A percentile compares a stretch with the other conserved stretches of the same genome.
These are phyloP conservation scores for Amia ocellicauda DNA, from an alignment of 2,113 vertebrate species.

Conservation along the genomic window DNA sequence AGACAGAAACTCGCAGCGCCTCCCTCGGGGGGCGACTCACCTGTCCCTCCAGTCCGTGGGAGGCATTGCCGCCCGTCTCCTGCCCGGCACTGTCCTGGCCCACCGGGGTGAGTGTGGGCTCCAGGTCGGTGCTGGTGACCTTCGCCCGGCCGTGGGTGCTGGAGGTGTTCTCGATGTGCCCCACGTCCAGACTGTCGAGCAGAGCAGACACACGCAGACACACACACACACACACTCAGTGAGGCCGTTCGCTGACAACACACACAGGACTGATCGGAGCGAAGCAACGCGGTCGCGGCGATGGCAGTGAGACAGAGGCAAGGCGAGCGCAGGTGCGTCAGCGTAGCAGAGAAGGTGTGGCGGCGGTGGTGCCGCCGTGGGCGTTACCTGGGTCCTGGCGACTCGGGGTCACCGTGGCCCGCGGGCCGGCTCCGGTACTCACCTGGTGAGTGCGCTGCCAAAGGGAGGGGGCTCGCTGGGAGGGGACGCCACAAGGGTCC, in stretches of 20 bases:
- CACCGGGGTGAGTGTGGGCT: constrained; percentile 17
- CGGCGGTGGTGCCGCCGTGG: constrained; percentile 37
- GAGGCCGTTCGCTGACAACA: not conserved
- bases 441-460: constrained; percentile 77
- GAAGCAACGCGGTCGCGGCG: constrained; percentile 19
- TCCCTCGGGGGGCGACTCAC: too few relatives aligned
- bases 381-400: constrained; percentile 48
- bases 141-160: constrained; percentile 33
- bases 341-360: constrained; percentile 52
- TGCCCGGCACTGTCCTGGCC: constrained; percentile 10
- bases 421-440: constrained; percentile 53
- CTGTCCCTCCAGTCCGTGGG: constrained; percentile 10
- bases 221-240: not conserved
- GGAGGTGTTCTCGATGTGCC: constrained; percentile 40
- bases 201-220: constrained; percentile 11
- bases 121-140: constrained; percentile 34
- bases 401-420: constrained; percentile 31
- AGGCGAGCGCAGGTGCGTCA: constrained; percentile 46
- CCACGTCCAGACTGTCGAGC: constrained; percentile 43
- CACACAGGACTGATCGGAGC: not conserved
- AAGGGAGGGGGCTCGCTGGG: constrained; percentile 75
- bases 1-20: too few relatives aligned
- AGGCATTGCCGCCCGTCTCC: constrained; percentile 8
- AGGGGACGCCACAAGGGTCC: constrained; percentile 68
- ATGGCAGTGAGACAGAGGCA: constrained; percentile 41